These are phyloP conservation scores for Manis crassicaudata DNA, from an alignment of 2,797 vertebrate genomes.

Conservation along the genomic window DNA sequence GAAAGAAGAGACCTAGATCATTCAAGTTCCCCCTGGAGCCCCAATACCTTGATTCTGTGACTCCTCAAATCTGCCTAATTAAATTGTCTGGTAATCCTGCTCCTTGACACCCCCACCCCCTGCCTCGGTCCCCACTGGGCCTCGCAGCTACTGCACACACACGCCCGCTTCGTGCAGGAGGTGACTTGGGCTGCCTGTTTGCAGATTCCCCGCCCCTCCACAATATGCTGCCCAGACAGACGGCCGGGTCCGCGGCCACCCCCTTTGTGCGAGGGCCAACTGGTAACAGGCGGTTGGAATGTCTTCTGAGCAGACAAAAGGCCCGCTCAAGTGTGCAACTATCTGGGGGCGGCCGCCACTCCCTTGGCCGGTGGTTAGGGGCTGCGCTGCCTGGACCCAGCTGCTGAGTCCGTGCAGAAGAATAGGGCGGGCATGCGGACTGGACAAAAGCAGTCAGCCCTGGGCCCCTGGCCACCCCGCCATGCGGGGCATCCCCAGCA, in stretches of 20 bases:
- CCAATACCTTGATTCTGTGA: neutral
- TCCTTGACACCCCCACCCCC: conserved; percentile 60
- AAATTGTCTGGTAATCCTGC: conserved; percentile 75
- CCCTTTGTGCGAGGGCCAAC: conserved; percentile 83
- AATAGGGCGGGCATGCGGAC: conserved; percentile 86
- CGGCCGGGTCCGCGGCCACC: conserved; percentile 68
- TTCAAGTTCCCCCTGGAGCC: neutral
- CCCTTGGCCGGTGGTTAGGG: conserved; percentile 87
- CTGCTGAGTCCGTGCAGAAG: conserved; percentile 84
- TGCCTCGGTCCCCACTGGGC: conserved; percentile 40
- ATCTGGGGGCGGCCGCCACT: conserved; percentile 85
- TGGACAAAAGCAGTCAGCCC: conserved; percentile 85
- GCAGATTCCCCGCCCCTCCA: conserved; percentile 84
- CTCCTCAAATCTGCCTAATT: conserved; percentile 43
- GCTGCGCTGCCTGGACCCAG: conserved; percentile 85
- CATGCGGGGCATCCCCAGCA: conserved; percentile 84
- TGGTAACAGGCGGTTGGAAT: conserved; percentile 89
- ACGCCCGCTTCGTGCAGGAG: neutral
- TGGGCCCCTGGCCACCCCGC: conserved; percentile 80
- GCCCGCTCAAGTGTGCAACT: conserved; percentile 89
- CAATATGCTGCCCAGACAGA: conserved; percentile 85
- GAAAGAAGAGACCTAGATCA: neutral
- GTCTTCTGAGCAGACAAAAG: conserved; percentile 88
- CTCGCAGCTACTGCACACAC: conserved; percentile 66
- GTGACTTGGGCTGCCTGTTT: conserved; percentile 84